Conservation (phyloP, 1,140 invertebrate genomes). For the Drosophila sproati region DNA sequence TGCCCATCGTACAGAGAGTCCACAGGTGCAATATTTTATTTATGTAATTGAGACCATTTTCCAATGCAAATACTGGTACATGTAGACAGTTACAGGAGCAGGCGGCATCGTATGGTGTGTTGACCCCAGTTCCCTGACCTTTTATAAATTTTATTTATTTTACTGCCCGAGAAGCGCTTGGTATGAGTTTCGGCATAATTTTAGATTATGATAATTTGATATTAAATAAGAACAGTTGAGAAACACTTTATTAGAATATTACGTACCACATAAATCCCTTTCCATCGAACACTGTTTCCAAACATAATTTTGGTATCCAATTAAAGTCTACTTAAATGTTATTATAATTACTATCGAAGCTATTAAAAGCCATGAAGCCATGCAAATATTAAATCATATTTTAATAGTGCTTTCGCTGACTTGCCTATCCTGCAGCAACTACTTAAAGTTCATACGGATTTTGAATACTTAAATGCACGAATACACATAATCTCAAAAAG, state of each 20-base stretch:
- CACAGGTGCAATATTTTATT: slow-evolving; percentile 8
- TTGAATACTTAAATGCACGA: not conserved
- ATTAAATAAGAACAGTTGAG: not conserved
- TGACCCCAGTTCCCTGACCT: slow-evolving; percentile 33
- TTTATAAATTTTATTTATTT: slow-evolving; percentile 51
- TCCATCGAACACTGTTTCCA: no score
- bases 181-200: not conserved
- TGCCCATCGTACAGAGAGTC: not conserved
- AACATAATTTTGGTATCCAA: no score
- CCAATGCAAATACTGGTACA: not conserved
- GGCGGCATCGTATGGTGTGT: slow-evolving; percentile 45
- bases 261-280: no score
- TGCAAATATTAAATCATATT: no score
- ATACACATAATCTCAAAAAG: not conserved
- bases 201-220: slow-evolving; percentile 33
- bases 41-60: slow-evolving; percentile 1
- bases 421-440: not conserved
- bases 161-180: not conserved
- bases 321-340: no score
- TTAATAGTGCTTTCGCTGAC: no score
- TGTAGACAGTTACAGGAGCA: slow-evolving; percentile 11
- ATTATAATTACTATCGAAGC: no score
- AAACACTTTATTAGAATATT: not conserved
- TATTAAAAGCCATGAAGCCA: no score
- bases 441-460: not conserved